Evolutionary conservation across 2,888 invertebrate genomes (phyloP).

Genomic region (Scotopteryx bipunctaria): DNA sequence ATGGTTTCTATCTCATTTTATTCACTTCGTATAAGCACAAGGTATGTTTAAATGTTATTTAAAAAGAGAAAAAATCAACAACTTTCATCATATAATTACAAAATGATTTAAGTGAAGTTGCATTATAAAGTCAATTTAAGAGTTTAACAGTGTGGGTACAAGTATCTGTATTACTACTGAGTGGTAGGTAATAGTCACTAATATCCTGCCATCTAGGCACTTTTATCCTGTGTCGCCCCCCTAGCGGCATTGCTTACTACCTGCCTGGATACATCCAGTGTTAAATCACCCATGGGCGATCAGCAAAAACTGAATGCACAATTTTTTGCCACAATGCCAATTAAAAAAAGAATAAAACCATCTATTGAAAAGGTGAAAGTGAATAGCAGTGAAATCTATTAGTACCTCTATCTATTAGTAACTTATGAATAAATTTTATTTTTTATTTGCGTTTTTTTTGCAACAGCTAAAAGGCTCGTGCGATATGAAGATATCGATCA

Average conservation of each 20-base stretch:
- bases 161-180: too few species aligned
- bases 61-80: neutral
- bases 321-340: constrained; percentile 32
- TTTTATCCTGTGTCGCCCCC: neutral
- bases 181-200: too few species aligned
- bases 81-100: neutral
- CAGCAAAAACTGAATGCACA: constrained; percentile 34
- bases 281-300: constrained; percentile 30
- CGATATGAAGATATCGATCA: too few species aligned
- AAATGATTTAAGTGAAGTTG: neutral
- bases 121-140: too few species aligned
- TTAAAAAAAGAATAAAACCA: constrained; percentile 28
- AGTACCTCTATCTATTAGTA: too few species aligned
- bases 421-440: constrained; percentile 22
- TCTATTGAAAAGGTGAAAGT: constrained; percentile 33
- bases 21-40: neutral
- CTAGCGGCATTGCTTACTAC: neutral
- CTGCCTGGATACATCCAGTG: constrained; percentile 14
- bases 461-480: constrained; percentile 1
- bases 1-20: too few species aligned
- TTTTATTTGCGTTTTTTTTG: constrained; percentile 12
- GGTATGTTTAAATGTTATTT: neutral
- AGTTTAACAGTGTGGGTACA: too few species aligned
- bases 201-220: too few species aligned
- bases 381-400: constrained; percentile 34